These are phyloP conservation scores for Manis crassicaudata DNA, from an alignment of 2,797 vertebrate genomes.

Conservation along the genomic window DNA sequence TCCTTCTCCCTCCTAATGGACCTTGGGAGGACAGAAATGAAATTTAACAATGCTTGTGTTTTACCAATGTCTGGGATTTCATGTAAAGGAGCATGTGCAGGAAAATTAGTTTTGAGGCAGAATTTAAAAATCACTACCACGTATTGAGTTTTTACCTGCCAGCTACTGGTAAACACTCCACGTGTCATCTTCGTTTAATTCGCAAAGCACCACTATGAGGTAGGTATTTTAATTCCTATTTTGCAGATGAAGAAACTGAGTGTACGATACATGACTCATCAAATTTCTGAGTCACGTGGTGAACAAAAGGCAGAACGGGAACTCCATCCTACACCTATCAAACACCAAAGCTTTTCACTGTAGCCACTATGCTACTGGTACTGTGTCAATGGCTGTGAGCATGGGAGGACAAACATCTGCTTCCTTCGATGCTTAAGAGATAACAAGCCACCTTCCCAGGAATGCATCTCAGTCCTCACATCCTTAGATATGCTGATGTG, in stretches of 20 bases:
- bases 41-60: not conserved
- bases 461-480: fast-evolving
- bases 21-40: not conserved
- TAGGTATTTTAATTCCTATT: not conserved
- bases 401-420: not conserved
- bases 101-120: not conserved
- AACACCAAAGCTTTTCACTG: not conserved
- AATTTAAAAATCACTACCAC: not conserved
- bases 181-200: not conserved
- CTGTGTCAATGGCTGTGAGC: fast-evolving
- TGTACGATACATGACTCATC: fast-evolving
- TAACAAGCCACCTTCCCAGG: not conserved
- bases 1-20: not conserved
- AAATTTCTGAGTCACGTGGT: not conserved
- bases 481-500: not conserved
- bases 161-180: not conserved
- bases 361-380: fast-evolving
- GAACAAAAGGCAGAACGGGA: not conserved
- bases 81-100: not conserved
- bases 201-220: not conserved
- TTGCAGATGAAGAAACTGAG: not conserved
- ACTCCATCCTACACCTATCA: not conserved
- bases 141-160: not conserved
- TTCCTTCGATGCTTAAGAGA: not conserved
- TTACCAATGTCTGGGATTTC: not conserved